phyloP scores from a whole-genome alignment of 2,113 vertebrate species.

The Pelobates fuscus region DNA sequence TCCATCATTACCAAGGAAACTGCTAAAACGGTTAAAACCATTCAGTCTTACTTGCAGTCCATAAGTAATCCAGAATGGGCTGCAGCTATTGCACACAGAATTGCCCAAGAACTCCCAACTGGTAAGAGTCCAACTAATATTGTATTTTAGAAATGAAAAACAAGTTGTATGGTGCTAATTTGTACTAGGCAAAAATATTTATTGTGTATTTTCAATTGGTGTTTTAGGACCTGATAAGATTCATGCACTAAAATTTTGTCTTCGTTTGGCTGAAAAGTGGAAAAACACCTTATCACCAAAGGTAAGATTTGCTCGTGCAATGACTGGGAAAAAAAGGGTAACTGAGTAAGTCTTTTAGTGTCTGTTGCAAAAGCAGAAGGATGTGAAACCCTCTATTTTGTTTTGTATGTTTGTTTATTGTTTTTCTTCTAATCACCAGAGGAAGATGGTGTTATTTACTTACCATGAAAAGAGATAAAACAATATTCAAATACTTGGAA shows the following conservation, averaged over 20 bases:
- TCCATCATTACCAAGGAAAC: slow-evolving; percentile 71
- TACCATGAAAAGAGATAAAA: too few relatives aligned
- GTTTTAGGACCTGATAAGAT: slow-evolving; percentile 82
- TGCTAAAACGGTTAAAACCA: slow-evolving; percentile 69
- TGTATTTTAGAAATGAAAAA: too few relatives aligned
- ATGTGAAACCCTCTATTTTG: too few relatives aligned
- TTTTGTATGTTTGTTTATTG: too few relatives aligned
- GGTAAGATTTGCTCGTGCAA: slow-evolving; percentile 65
- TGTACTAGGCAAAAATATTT: neutral
- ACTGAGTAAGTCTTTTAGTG: too few relatives aligned
- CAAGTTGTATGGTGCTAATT: neutral
- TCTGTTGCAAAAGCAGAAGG: too few relatives aligned
- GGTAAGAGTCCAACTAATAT: slow-evolving; percentile 63
- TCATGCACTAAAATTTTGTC: slow-evolving; percentile 83
- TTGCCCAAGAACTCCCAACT: slow-evolving; percentile 87
- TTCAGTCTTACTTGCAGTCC: slow-evolving; percentile 82
- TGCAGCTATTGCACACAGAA: slow-evolving; percentile 83
- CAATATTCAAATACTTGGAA: too few relatives aligned
- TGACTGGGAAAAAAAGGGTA: too few relatives aligned
- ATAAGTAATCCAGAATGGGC: slow-evolving; percentile 90
- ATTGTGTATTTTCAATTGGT: neutral
- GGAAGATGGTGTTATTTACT: too few relatives aligned
- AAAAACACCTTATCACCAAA: slow-evolving; percentile 73
- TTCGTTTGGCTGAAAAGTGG: slow-evolving; percentile 83
- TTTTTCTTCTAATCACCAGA: too few relatives aligned